Base-by-base conservation (phyloP, 2,113 vertebrate genomes). In the Lipophrys pholis region DNA sequence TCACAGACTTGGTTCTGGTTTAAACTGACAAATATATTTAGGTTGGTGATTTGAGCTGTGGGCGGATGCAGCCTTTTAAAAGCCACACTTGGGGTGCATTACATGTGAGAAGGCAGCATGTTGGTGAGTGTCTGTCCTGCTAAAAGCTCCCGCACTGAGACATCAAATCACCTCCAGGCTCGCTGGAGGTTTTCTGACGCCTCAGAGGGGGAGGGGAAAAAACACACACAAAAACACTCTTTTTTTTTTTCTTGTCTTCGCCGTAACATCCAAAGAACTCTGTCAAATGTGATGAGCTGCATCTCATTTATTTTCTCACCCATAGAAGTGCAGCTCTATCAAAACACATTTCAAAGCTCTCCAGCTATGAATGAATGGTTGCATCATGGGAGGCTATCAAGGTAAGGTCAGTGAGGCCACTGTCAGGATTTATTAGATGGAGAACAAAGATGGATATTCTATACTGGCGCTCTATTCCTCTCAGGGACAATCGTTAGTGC, bases 381-480 rank as follows among this genome's bases (percentile, higher is more conserved):
- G 67, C 30, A 52, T 76, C 11, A 21, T 1, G 52, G 73, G 73
- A 73, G 42, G 38, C 62, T 30, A 55, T 67, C 30, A 36, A 81
- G 68, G 54, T 70, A 3, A 82, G 82, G 82, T 82, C 84, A 72
- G 58, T 0, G 21, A 69, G 62, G 67, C 71, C 60, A 38, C 57
- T 5, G n/a, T n/a, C 62, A 77, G 55, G 53, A 80, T 73, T 73
- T 83, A 78, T 82, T 82, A 87, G 76, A 62, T 45, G 4, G 45
- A 66, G 42, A 74, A 55, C 46, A 63, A 51, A 75, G 78, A 80
- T 39, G 70, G 76, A 76, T 50, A 58, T 16, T 62, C 46, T 62
- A 5, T 41, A 39, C 36, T 62, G 46, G 35, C 63, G 3, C 61
- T 43, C 8, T 38, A 1, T 17, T 42, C 38, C 58, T 68, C 52